Conservation (phyloP, 2,113 vertebrate species). For the Pedionomus torquatus region DNA sequence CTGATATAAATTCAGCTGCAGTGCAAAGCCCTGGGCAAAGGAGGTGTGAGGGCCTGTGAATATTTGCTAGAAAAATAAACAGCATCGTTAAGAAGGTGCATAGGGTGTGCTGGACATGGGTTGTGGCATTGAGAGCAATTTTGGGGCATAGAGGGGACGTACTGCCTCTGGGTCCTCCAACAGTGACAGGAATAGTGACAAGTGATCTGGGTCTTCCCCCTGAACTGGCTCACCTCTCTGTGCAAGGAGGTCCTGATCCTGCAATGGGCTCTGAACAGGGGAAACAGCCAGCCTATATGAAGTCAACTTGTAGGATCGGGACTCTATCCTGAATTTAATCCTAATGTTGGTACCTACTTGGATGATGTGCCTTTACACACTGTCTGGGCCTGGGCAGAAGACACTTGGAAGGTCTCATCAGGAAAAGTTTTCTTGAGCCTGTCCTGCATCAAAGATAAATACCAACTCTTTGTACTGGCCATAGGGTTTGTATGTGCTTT, state of each 20-base stretch:
- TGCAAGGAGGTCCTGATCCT: not conserved
- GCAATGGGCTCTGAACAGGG: not conserved
- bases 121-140: not conserved
- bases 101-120: rapidly evolving
- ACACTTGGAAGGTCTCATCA: not conserved
- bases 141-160: not conserved
- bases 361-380: not conserved
- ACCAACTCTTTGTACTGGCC: not conserved
- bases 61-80: not conserved
- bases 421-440: not conserved
- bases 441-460: not conserved
- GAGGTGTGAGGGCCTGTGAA: not conserved
- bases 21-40: not conserved
- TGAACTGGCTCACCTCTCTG: not conserved
- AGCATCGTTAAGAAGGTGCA: not conserved
- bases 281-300: not conserved
- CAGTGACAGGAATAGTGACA: not conserved
- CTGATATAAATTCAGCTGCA: not conserved
- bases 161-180: not conserved
- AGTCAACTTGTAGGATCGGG: not conserved
- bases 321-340: not conserved
- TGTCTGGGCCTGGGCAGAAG: not conserved
- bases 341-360: not conserved
- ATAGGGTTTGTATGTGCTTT: not conserved
- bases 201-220: not conserved